A percentile compares a stretch with the other conserved stretches of the same genome.
phyloP scores from a whole-genome alignment of 1,140 invertebrate species.

The Gryon sp. region DNA sequence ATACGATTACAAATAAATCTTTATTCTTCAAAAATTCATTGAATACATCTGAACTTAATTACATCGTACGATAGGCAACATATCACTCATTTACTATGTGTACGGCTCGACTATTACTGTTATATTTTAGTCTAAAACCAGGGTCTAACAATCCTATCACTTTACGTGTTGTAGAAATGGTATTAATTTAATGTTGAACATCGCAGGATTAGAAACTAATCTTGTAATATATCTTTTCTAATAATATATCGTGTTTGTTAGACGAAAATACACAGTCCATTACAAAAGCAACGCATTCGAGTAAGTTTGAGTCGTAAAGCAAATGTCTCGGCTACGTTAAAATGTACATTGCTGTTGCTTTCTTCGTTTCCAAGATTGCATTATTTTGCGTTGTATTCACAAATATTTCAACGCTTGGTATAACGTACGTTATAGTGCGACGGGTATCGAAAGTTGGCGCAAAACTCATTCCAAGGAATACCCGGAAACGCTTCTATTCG shows the following conservation, averaged over 20 bases:
- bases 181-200: too few relatives aligned
- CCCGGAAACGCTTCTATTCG: constrained; percentile 65
- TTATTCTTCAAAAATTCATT: too few relatives aligned
- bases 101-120: too few relatives aligned
- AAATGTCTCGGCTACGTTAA: constrained; percentile 46
- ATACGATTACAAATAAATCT: too few relatives aligned
- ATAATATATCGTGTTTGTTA: constrained; percentile 5
- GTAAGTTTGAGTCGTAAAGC: constrained; percentile 34
- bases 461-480: constrained; percentile 62
- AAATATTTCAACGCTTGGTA: constrained; percentile 53
- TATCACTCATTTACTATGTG: too few relatives aligned
- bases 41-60: too few relatives aligned
- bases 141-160: too few relatives aligned
- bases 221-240: constrained; percentile 4
- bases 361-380: constrained; percentile 28
- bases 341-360: constrained; percentile 35
- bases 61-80: too few relatives aligned
- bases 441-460: constrained; percentile 49
- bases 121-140: too few relatives aligned
- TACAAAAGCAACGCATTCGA: constrained; percentile 42
- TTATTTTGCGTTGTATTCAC: constrained; percentile 48
- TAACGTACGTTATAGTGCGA: constrained; percentile 54
- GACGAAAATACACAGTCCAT: constrained; percentile 22
- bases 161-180: too few relatives aligned
- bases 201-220: neutral